A percentile compares a stretch with the other conserved stretches of the same genome.
phyloP scores from a whole-genome alignment of 2,888 invertebrate genomes.

The Nemoura dubitans region DNA sequence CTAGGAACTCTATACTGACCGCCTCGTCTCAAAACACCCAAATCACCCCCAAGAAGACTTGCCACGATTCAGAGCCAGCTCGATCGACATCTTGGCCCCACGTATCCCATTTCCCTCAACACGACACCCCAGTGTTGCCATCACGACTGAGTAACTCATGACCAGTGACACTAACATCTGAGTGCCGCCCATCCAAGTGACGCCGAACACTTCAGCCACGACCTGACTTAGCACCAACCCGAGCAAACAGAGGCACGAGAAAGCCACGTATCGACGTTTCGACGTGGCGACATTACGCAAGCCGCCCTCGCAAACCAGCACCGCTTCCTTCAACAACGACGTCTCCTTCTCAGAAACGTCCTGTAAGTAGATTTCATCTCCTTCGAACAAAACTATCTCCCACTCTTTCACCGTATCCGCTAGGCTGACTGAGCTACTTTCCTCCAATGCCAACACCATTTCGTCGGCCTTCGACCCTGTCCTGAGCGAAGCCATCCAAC shows the following conservation, averaged over 20 bases:
- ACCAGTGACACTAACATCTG: slow-evolving; percentile 65
- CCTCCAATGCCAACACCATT: background rate
- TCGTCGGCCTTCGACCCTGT: background rate
- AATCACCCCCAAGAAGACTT: background rate
- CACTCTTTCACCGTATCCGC: background rate
- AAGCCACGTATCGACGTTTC: slow-evolving; percentile 65
- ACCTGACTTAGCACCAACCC: slow-evolving; percentile 65
- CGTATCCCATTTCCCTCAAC: slow-evolving; percentile 82
- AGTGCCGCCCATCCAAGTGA: slow-evolving; percentile 23
- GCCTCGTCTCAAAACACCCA: too few species aligned
- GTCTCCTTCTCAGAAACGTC: background rate
- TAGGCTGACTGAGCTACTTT: background rate
- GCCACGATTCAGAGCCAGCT: slow-evolving; percentile 59
- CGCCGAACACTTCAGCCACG: slow-evolving; percentile 58
- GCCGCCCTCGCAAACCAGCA: slow-evolving; percentile 69
- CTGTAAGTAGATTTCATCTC: background rate
- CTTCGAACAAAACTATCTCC: background rate
- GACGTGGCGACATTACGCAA: slow-evolving; percentile 63
- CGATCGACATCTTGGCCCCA: slow-evolving; percentile 77
- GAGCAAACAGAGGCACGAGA: slow-evolving; percentile 64
- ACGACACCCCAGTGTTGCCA: slow-evolving; percentile 84
- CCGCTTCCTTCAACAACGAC: slow-evolving; percentile 61
- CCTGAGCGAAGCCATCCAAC: background rate
- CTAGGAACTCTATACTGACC: too few species aligned
- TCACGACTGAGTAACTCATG: slow-evolving; percentile 75